A percentile compares a stretch with the other conserved stretches of the same genome.
Evolutionary conservation across 2,113 vertebrate species (phyloP).

Genomic region (Calyptommatus sinebrachiatus): DNA sequence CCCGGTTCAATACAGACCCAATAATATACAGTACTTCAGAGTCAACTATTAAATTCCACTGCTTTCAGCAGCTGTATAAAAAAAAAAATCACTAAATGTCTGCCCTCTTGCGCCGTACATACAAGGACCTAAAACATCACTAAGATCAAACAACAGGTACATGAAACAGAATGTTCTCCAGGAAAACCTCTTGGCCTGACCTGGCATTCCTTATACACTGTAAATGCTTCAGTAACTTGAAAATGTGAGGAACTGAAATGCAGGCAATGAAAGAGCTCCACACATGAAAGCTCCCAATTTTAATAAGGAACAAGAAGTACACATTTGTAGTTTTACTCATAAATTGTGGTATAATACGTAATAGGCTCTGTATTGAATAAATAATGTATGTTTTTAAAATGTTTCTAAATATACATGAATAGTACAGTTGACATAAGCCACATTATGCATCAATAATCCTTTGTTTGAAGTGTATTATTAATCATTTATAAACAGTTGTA

Average conservation of each 20-base stretch:
- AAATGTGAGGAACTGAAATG: not conserved
- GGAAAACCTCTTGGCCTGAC: not conserved
- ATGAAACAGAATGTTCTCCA: not conserved
- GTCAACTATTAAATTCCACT: not conserved
- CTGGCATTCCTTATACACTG: conserved; percentile 5
- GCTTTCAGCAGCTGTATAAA: not conserved
- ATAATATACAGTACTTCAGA: not conserved
- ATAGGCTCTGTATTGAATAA: not conserved
- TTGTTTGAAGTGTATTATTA: conserved; percentile 20
- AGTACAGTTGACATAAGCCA: conserved; percentile 22
- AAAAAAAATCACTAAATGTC: not conserved
- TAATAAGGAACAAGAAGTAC: not conserved
- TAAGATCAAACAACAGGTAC: not conserved
- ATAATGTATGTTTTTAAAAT: conserved; percentile 7
- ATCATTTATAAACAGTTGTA: conserved; percentile 10
- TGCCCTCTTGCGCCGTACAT: not conserved
- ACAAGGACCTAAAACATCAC: not conserved
- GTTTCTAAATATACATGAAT: conserved; percentile 27
- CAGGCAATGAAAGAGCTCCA: not conserved
- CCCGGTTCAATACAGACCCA: not conserved
- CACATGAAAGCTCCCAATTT: not conserved
- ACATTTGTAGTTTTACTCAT: not conserved
- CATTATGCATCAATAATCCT: conserved; percentile 5
- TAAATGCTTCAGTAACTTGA: conserved; percentile 14
- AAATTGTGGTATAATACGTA: not conserved